phyloP scores from a whole-genome alignment of 2,113 vertebrate species.

The Rhea americana region DNA sequence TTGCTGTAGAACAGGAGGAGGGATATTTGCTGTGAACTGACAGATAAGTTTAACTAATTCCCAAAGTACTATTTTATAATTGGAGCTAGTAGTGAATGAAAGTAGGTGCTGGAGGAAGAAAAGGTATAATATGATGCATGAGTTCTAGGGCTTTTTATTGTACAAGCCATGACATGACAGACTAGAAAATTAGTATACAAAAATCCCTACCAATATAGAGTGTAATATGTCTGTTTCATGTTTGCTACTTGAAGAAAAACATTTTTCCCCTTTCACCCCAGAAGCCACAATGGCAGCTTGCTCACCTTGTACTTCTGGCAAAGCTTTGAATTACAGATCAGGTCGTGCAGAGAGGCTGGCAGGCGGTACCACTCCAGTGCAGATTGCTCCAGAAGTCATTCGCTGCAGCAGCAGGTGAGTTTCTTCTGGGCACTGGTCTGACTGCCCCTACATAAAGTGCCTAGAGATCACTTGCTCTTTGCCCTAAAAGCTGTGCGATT shows the following conservation, averaged over 20 bases:
- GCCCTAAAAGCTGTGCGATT: neutral
- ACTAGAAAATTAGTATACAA: neutral
- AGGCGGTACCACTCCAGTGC: neutral
- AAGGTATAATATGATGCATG: neutral
- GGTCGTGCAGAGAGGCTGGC: neutral
- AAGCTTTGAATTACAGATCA: fast-evolving
- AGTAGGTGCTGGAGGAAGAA: neutral
- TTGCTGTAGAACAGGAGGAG: neutral
- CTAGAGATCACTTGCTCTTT: neutral
- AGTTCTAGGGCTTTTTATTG: neutral
- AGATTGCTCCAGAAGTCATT: neutral
- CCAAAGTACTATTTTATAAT: neutral
- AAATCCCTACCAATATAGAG: neutral
- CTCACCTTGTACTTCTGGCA: neutral
- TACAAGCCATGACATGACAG: fast-evolving
- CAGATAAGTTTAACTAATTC: neutral
- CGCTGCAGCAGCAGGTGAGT: neutral
- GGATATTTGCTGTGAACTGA: neutral
- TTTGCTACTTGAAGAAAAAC: neutral
- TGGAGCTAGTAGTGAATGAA: neutral
- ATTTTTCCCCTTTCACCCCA: neutral
- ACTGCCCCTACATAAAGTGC: fast-evolving
- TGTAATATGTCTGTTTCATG: neutral
- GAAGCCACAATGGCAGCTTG: neutral
- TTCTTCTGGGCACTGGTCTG: neutral